These are phyloP conservation scores for Rhabdophis nuchalis DNA, from an alignment of 2,797 vertebrate species.

Conservation along the genomic window DNA sequence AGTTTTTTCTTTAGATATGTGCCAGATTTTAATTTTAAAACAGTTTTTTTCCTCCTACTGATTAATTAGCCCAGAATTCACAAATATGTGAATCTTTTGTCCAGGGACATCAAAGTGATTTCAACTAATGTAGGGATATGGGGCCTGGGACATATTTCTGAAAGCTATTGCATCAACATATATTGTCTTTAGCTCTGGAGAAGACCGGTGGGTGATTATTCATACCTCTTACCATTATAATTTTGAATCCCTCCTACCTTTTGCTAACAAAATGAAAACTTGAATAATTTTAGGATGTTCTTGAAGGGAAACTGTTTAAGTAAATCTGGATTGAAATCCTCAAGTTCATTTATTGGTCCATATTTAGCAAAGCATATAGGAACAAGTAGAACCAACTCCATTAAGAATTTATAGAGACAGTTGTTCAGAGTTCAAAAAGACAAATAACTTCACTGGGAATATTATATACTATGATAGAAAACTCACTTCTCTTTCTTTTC, in stretches of 20 bases:
- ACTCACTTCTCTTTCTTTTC: neutral
- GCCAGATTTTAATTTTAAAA: slow-evolving; percentile 26
- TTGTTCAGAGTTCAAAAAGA: neutral
- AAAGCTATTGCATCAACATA: neutral
- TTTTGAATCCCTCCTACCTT: neutral
- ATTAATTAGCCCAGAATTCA: neutral
- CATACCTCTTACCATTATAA: neutral
- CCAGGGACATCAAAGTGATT: neutral
- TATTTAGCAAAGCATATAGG: neutral
- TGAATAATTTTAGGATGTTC: neutral
- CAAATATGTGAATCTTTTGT: neutral
- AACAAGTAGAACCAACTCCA: neutral
- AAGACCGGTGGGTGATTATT: neutral
- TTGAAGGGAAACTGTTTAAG: neutral
- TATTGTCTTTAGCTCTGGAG: neutral
- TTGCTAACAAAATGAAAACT: neutral
- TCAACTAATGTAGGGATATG: neutral
- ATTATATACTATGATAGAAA: neutral
- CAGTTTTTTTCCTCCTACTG: neutral
- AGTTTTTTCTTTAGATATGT: slow-evolving; percentile 20
- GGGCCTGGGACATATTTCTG: neutral
- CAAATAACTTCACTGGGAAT: neutral
- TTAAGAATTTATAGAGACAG: neutral
- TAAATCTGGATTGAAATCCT: neutral
- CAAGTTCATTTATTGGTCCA: neutral